These are phyloP conservation scores for Meliscaeva auricollis DNA, from an alignment of 2,888 invertebrate species.

Conservation along the genomic window DNA sequence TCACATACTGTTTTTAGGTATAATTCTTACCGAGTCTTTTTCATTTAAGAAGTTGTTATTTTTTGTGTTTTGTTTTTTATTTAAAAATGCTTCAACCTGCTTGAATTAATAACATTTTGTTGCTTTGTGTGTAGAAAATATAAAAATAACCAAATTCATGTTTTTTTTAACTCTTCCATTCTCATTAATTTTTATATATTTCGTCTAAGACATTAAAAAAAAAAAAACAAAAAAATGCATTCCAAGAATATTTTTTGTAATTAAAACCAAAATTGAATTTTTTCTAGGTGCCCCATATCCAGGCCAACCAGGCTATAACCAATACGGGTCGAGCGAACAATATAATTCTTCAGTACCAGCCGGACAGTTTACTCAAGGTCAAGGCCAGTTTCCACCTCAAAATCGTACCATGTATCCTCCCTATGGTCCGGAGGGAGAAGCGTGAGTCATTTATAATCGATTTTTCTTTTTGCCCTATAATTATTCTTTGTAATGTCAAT, in stretches of 20 bases:
- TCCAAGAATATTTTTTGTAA: constrained; percentile 43
- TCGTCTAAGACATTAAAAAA: background rate
- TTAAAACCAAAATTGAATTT: constrained; percentile 43
- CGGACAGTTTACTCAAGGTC: constrained; percentile 87
- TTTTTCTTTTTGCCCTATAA: constrained; percentile 38
- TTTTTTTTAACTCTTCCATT: constrained; percentile 36
- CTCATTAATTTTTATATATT: constrained; percentile 42
- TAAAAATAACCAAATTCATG: constrained; percentile 32
- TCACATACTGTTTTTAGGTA: too few relatives aligned
- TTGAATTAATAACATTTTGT: constrained; percentile 22
- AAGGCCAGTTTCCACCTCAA: constrained; percentile 87
- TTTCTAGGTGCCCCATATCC: constrained; percentile 86
- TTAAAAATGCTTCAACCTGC: constrained; percentile 13
- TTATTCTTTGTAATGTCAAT: constrained; percentile 66
- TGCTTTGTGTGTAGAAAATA: constrained; percentile 12
- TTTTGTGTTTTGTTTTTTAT: constrained; percentile 2
- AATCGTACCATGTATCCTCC: constrained; percentile 93
- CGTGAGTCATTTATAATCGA: constrained; percentile 84
- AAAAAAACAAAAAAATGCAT: background rate
- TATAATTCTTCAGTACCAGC: constrained; percentile 86
- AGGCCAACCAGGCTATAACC: constrained; percentile 88
- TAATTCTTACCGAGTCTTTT: too few relatives aligned
- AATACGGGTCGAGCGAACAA: constrained; percentile 88
- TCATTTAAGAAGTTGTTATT: background rate
- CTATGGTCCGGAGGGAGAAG: constrained; percentile 89